These are phyloP conservation scores for Lomographa bimaculata DNA, from an alignment of 2,888 invertebrate genomes.

Conservation along the genomic window DNA sequence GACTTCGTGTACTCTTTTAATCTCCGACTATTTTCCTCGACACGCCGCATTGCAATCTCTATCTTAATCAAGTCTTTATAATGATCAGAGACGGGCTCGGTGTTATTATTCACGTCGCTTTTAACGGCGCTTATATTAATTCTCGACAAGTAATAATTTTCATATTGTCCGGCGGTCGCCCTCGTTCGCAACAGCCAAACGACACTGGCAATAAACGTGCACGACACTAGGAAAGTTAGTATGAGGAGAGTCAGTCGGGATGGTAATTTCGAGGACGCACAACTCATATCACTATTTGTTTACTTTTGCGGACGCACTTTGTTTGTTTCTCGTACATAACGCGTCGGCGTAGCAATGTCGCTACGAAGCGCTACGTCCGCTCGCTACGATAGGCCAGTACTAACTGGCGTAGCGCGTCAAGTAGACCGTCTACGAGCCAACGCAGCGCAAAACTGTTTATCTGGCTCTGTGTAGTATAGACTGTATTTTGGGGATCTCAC, in stretches of 20 bases:
- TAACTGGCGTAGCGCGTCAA: slow-evolving; percentile 66
- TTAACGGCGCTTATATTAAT: slow-evolving; percentile 77
- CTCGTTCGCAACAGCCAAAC: slow-evolving; percentile 74
- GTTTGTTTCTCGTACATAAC: slow-evolving; percentile 68
- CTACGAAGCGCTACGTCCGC: slow-evolving; percentile 67
- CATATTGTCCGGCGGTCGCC: slow-evolving; percentile 69
- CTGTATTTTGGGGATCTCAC: slow-evolving; percentile 7
- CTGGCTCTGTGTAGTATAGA: slow-evolving; percentile 31
- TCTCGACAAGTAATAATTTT: slow-evolving; percentile 82
- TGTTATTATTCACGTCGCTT: slow-evolving; percentile 59
- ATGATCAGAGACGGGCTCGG: slow-evolving; percentile 67
- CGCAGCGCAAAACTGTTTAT: slow-evolving; percentile 57
- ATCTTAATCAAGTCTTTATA: slow-evolving; percentile 81
- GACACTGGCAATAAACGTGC: slow-evolving; percentile 74
- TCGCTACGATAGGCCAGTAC: slow-evolving; percentile 61
- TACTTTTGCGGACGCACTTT: slow-evolving; percentile 62
- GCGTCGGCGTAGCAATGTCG: slow-evolving; percentile 59
- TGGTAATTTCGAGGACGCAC: slow-evolving; percentile 71
- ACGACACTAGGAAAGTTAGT: slow-evolving; percentile 74
- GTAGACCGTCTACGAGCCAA: slow-evolving; percentile 31
- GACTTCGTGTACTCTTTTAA: slow-evolving; percentile 79
- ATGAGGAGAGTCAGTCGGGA: slow-evolving; percentile 74
- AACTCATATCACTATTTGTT: slow-evolving; percentile 83
- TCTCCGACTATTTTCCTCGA: slow-evolving; percentile 76
- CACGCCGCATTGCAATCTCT: slow-evolving; percentile 80